phyloP scores from a whole-genome alignment of 2,113 vertebrate species.

The Antechinus stuartii region DNA sequence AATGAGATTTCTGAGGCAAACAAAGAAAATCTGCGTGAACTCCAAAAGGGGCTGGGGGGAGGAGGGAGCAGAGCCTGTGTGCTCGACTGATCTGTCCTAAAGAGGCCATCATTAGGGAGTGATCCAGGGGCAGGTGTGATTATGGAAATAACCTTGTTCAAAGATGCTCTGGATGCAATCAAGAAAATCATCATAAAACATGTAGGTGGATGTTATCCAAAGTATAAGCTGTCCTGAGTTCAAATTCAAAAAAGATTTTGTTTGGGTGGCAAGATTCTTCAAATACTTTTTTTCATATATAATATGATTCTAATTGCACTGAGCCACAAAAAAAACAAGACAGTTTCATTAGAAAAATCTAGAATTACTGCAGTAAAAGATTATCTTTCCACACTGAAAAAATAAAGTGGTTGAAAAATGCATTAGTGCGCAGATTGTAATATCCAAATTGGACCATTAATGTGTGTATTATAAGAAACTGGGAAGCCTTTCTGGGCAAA shows the following conservation, averaged over 20 bases:
- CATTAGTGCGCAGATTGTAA: not conserved
- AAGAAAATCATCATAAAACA: not conserved
- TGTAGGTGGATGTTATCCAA: not conserved
- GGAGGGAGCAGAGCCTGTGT: not conserved
- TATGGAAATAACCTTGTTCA: not conserved
- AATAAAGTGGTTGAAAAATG: not conserved
- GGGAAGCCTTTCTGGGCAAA: no score
- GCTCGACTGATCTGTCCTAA: not conserved
- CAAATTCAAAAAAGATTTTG: not conserved
- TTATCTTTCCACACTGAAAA: not conserved
- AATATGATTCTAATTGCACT: not conserved
- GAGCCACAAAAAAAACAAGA: not conserved
- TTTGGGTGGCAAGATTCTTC: not conserved
- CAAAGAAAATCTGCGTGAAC: not conserved
- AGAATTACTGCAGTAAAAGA: not conserved
- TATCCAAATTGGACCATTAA: not conserved
- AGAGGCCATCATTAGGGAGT: not conserved
- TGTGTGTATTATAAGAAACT: not conserved
- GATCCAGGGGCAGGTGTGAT: not conserved
- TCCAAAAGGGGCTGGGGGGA: not conserved
- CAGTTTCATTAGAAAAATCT: not conserved
- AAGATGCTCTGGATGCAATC: not conserved
- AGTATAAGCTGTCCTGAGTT: not conserved
- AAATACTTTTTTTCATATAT: not conserved
- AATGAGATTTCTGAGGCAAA: not conserved